A percentile compares a stretch with the other conserved stretches of the same genome.
phyloP scores from a whole-genome alignment of 2,797 vertebrate genomes.

The Rhodeus uyekii region DNA sequence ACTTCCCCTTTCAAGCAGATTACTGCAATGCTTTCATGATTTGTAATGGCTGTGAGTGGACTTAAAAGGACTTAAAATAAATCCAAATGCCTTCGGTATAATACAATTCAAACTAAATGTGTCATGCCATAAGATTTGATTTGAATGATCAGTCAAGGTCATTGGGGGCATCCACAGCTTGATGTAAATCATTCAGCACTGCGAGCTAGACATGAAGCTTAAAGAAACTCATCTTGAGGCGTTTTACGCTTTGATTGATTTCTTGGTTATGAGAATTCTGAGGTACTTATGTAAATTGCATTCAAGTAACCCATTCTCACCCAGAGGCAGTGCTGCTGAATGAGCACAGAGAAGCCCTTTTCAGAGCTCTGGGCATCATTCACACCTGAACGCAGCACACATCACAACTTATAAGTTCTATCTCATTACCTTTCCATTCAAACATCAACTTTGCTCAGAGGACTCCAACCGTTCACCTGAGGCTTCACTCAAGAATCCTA shows the following conservation, averaged over 20 bases:
- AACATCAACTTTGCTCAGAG: constrained; percentile 13
- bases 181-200: constrained; percentile 11
- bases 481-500: constrained; percentile 5
- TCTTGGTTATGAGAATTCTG: constrained; percentile 13
- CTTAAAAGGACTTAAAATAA: not conserved
- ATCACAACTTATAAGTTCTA: constrained; percentile 41
- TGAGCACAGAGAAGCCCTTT: not conserved
- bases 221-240: constrained; percentile 5
- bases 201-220: not conserved
- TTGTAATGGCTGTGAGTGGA: not conserved
- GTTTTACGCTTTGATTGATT: not conserved
- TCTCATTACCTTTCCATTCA: constrained; percentile 41
- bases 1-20: not conserved
- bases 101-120: constrained; percentile 36
- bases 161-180: not conserved
- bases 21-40: not conserved
- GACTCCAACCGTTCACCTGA: not conserved
- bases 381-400: constrained; percentile 27
- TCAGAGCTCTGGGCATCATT: constrained; percentile 26
- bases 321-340: constrained; percentile 12
- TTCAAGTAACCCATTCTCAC: constrained; percentile 10
- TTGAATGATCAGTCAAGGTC: not conserved
- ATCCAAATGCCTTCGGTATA: constrained; percentile 1
- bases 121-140: not conserved
- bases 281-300: not conserved